Evolutionary conservation across 2,888 invertebrate species (phyloP), one percentile per base, ranked within the genome.

Genomic region (Drosophila gaucha): DNA sequence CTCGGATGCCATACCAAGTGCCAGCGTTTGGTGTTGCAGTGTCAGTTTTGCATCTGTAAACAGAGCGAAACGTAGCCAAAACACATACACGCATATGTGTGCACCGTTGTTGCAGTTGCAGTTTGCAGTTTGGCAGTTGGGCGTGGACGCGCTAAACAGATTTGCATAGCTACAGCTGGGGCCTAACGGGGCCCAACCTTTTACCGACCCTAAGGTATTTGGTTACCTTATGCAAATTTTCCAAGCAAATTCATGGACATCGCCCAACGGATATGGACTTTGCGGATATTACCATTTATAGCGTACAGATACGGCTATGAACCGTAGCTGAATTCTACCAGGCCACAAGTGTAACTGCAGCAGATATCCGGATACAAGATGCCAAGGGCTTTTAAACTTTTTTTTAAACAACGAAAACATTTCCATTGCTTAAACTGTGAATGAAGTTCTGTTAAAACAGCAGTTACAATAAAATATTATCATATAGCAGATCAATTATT

Each of bases 31-130:
- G 72, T 65, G 74, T 74, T 72, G 80, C 80, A 73, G 84, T 82
- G 82, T 82, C 82, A 84, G 78, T 80, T 66, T 76, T 83, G 84
- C 64, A 70, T 80, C 60, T 67, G 74, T 78, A 84, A 83, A 84
- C 86, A 84, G 85, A 80, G 85, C 74, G 60, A 50, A 72, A 67
- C 67, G 63, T 51, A 46, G 41, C 50, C 50, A 66, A 50, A 18
- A 49, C 30, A 31, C 33, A 68, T 41, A 56, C 60, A 43, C 31
- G 36, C 28, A 22, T 51, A 35, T n/a, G 56, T 56, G 30, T 35
- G 50, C 38, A 4, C 10, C 28, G 28, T 26, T 46, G 44, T 55
- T 36, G 24, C 43, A 24, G 26, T 55, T 55, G 35, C 26, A 51
- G 22, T 56, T 24, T 16, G 28, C 36, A 36, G 65, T 65, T n/a